phyloP scores from a whole-genome alignment of 1,140 invertebrate genomes.

The Atopsyche davidsoni region DNA sequence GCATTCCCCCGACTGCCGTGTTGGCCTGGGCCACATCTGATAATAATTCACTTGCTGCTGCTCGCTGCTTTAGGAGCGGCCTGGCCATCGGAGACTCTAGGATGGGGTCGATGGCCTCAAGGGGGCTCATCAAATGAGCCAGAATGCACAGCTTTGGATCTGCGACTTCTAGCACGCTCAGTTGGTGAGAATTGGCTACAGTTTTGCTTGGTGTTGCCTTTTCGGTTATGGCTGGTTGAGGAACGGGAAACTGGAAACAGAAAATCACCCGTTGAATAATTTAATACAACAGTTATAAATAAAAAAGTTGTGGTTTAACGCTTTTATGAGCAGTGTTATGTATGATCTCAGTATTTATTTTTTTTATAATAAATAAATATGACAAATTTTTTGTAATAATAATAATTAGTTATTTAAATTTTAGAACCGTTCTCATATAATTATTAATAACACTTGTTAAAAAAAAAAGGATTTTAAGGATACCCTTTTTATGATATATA shows the following conservation, averaged over 20 bases:
- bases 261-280: too few species aligned
- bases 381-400: too few species aligned
- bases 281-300: too few species aligned
- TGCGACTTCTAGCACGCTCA: conserved; percentile 76
- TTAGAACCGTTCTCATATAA: too few species aligned
- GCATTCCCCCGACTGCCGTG: conserved; percentile 69
- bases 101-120: conserved; percentile 75
- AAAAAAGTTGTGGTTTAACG: too few species aligned
- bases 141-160: conserved; percentile 82
- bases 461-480: too few species aligned
- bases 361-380: neutral
- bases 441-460: too few species aligned
- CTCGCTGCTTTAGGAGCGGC: conserved; percentile 69
- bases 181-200: conserved; percentile 36
- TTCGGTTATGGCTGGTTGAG: conserved; percentile 51
- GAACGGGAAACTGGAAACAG: conserved; percentile 46
- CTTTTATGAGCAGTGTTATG: too few species aligned
- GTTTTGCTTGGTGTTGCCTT: conserved; percentile 51
- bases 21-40: conserved; percentile 66
- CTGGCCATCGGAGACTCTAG: conserved; percentile 74
- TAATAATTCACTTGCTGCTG: conserved; percentile 69
- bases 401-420: too few species aligned
- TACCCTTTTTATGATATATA: too few species aligned
- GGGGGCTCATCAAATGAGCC: conserved; percentile 80
- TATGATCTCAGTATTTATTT: too few species aligned